These are phyloP conservation scores for Leuciscus idus DNA, from an alignment of 2,113 vertebrate genomes.

Conservation along the genomic window DNA sequence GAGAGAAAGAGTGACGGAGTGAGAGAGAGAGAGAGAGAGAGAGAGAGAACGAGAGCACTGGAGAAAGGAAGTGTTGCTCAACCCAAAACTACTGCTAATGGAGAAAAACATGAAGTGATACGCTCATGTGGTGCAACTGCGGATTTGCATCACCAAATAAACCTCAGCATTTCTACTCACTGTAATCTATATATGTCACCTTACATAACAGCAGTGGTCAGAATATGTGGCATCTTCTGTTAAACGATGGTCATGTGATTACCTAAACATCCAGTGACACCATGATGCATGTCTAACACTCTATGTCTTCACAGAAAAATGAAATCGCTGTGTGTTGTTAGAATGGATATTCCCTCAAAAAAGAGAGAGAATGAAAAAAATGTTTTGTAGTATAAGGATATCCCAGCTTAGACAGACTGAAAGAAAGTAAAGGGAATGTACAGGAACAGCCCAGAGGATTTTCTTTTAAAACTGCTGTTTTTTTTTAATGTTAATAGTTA, in stretches of 20 bases:
- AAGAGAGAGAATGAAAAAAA: neutral
- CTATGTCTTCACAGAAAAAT: neutral
- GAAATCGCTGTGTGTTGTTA: neutral
- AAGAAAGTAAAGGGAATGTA: constrained; percentile 26
- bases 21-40: neutral
- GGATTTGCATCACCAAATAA: constrained; percentile 1
- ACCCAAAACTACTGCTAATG: neutral
- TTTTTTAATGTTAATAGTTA: neutral
- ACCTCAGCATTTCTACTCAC: neutral
- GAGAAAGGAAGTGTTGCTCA: constrained; percentile 33
- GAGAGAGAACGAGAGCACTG: neutral
- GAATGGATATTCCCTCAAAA: constrained; percentile 34
- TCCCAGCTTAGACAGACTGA: constrained; percentile 28
- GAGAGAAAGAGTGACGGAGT: too few relatives aligned
- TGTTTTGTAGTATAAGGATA: constrained; percentile 16
- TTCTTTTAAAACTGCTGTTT: neutral
- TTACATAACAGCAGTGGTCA: neutral
- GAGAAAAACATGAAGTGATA: constrained; percentile 35
- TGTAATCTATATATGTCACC: neutral
- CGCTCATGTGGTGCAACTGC: neutral
- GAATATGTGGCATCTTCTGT: neutral
- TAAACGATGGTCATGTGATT: neutral
- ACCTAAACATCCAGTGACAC: neutral
- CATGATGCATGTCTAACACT: neutral
- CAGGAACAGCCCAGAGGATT: constrained; percentile 17